Conservation (phyloP, 2,113 vertebrate species). For the Galbula dea region DNA sequence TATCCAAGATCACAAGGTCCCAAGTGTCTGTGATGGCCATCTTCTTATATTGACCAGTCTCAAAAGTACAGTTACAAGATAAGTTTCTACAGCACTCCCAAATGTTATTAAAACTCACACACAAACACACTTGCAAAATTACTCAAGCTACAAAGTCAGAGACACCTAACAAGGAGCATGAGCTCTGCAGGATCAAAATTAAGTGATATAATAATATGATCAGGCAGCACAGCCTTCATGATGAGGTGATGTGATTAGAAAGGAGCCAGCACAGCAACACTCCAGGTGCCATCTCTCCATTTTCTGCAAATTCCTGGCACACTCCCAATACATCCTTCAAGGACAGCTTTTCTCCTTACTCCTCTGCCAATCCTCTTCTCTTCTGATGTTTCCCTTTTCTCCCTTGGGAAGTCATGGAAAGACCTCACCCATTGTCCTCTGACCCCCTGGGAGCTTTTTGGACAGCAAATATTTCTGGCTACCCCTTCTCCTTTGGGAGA, state of each 20-base stretch:
- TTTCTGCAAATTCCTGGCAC: not conserved
- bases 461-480: not conserved
- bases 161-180: not conserved
- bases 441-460: not conserved
- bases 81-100: not conserved
- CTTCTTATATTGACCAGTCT: not conserved
- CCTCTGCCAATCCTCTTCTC: not conserved
- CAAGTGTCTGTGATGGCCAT: not conserved
- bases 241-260: not conserved
- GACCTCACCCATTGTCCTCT: not conserved
- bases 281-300: not conserved
- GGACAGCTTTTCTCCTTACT: not conserved
- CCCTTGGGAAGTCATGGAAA: too few relatives aligned
- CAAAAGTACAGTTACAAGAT: not conserved
- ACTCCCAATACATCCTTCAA: not conserved
- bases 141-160: not conserved
- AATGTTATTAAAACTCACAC: not conserved
- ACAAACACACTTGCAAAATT: not conserved
- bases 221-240: not conserved
- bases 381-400: not conserved
- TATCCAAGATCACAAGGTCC: not conserved
- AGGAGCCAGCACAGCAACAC: not conserved
- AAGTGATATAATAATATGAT: not conserved
- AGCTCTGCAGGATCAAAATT: not conserved
- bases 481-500: not conserved